These are phyloP conservation scores for Drosophila mulleri DNA, from an alignment of 2,888 invertebrate species.

Conservation along the genomic window DNA sequence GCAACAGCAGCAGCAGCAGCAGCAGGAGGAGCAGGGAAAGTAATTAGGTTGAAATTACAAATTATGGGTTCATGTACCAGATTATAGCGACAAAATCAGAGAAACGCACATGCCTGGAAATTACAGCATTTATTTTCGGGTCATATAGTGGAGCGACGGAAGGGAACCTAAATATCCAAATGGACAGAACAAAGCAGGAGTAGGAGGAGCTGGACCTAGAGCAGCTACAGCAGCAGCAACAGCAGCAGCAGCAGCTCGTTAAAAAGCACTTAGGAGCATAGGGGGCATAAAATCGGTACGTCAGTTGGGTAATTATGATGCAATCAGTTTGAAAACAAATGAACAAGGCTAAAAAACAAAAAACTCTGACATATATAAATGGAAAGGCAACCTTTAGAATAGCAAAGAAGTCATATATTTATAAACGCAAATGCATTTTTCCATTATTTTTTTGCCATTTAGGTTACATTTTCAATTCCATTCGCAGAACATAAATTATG, in stretches of 20 bases:
- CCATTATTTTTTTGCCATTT: not conserved
- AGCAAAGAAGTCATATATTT: conserved; percentile 8
- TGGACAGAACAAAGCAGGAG: conserved; percentile 33
- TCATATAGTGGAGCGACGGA: conserved; percentile 14
- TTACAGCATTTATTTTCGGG: conserved; percentile 61
- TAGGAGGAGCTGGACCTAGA: not conserved
- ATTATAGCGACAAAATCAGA: conserved; percentile 77
- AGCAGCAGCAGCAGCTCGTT: conserved; percentile 62
- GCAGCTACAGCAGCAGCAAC: not conserved
- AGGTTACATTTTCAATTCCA: conserved; percentile 42
- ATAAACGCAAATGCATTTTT: conserved; percentile 19
- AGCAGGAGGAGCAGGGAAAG: conserved; percentile 45
- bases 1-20: conserved; percentile 1
- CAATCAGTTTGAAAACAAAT: conserved; percentile 69
- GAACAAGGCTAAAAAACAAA: conserved; percentile 61
- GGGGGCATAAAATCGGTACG: conserved; percentile 36
- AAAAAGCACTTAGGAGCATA: conserved; percentile 73
- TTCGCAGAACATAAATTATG: conserved; percentile 48
- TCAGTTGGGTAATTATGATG: conserved; percentile 74
- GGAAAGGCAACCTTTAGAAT: conserved; percentile 39
- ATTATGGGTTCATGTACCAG: conserved; percentile 80
- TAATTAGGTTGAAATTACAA: conserved; percentile 83
- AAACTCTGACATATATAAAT: conserved; percentile 63
- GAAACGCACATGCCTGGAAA: conserved; percentile 61
- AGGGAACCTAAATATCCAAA: conserved; percentile 33